phyloP scores from a whole-genome alignment of 2,888 invertebrate genomes.

The Agrotis exclamationis region DNA sequence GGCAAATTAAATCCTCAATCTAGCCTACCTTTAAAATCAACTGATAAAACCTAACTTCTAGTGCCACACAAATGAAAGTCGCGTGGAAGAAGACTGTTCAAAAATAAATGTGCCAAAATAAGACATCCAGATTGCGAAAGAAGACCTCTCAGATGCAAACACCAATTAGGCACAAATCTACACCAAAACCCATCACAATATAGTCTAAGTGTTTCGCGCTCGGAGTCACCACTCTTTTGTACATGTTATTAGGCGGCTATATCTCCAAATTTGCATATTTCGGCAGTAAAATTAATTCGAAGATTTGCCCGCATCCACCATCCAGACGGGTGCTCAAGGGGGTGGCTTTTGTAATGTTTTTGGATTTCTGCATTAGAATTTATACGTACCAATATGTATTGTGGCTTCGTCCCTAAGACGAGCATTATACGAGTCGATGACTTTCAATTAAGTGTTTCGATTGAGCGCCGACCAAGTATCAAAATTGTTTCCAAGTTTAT shows the following conservation, averaged over 20 bases:
- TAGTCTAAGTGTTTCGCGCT: conserved; percentile 79
- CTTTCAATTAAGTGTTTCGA: conserved; percentile 73
- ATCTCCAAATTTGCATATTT: conserved; percentile 91
- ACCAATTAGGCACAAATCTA: conserved; percentile 41
- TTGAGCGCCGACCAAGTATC: conserved; percentile 67
- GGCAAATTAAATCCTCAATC: no score
- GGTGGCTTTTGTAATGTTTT: conserved; percentile 80
- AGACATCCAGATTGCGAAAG: not conserved
- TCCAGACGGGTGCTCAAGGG: conserved; percentile 79
- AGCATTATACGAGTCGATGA: conserved; percentile 68
- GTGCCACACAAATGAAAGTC: not conserved
- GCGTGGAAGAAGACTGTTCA: no score
- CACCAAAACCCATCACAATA: conserved; percentile 21
- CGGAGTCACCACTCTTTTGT: conserved; percentile 91
- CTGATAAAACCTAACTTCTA: not conserved
- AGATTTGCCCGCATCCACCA: conserved; percentile 90
- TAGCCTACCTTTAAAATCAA: no score
- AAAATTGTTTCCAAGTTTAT: conserved; percentile 75
- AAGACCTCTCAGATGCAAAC: conserved; percentile 62
- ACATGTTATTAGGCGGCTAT: conserved; percentile 91
- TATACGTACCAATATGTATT: conserved; percentile 80
- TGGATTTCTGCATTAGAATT: conserved; percentile 87
- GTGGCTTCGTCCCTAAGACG: conserved; percentile 69
- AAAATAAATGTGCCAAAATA: not conserved
- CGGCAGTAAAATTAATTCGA: conserved; percentile 92